phyloP scores from a whole-genome alignment of 64 coral and sea anemone species.

The Dendrophyllia cribrosa region DNA sequence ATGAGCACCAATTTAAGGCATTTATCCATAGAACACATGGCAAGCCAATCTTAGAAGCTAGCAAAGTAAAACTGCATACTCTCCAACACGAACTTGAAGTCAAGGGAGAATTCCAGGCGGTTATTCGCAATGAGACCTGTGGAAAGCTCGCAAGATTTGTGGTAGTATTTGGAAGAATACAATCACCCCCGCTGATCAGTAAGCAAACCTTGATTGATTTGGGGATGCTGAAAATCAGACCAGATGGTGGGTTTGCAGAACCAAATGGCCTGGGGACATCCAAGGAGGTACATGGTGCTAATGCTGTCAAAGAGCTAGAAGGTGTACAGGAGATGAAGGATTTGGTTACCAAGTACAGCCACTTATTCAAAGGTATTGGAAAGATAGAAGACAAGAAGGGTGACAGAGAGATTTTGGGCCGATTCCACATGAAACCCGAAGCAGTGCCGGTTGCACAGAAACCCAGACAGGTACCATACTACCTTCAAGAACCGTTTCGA shows the following conservation, averaged over 20 bases:
- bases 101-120: constrained; percentile 60
- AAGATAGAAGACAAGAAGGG: constrained; percentile 12
- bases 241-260: constrained; percentile 56
- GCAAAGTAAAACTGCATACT: too few relatives aligned
- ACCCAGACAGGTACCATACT: constrained; percentile 41
- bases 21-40: not conserved
- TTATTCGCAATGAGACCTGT: constrained; percentile 47
- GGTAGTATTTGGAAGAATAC: constrained; percentile 50
- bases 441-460: constrained; percentile 65
- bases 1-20: constrained; percentile 77
- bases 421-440: constrained; percentile 39
- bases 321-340: constrained; percentile 5
- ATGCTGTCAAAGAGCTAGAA: not conserved
- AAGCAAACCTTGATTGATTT: constrained; percentile 54
- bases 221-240: constrained; percentile 74
- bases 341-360: not conserved
- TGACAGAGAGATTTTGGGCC: not conserved
- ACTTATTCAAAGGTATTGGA: constrained; percentile 41
- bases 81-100: too few relatives aligned
- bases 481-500: constrained; percentile 55
- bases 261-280: constrained; percentile 32
- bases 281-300: not conserved
- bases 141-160: constrained; percentile 45
- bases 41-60: too few relatives aligned
- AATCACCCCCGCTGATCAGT: constrained; percentile 65